Conservation (phyloP, 2,888 invertebrate genomes). For the Ectemnius continuus region DNA sequence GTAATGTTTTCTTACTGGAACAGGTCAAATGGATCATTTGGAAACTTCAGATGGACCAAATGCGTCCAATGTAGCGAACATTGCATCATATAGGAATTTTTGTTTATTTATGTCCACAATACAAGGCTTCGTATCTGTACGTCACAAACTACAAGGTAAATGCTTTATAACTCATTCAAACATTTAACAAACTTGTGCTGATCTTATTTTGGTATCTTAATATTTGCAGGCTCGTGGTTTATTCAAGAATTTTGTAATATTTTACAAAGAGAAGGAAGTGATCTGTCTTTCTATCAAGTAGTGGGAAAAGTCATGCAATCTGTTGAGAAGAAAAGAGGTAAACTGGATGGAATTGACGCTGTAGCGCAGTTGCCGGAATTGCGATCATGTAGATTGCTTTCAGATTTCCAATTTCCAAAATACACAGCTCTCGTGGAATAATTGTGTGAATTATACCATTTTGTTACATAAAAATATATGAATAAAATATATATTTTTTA, state of each 20-base stretch:
- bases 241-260: conserved; percentile 64
- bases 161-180: background rate
- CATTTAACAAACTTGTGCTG: background rate
- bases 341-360: conserved; percentile 24
- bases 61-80: conserved; percentile 15
- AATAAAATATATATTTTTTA: conserved; percentile 15
- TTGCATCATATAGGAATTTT: conserved; percentile 43
- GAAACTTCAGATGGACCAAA: conserved; percentile 40
- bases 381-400: conserved; percentile 33
- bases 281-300: conserved; percentile 37
- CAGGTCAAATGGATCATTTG: conserved; percentile 10
- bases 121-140: conserved; percentile 59
- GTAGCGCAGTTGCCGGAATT: conserved; percentile 55
- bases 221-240: conserved; percentile 64
- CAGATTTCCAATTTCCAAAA: conserved; percentile 46
- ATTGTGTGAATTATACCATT: background rate
- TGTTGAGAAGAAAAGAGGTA: conserved; percentile 46
- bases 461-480: background rate
- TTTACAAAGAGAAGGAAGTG: conserved; percentile 32
- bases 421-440: background rate
- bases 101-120: conserved; percentile 65
- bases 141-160: conserved; percentile 59
- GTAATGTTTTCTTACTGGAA: conserved; percentile 34
- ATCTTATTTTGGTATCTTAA: conserved; percentile 1
- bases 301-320: conserved; percentile 36